Evolutionary conservation across 2,113 vertebrate species (phyloP), one percentile per base, ranked within the genome.

Genomic region (Odocoileus virginianus): DNA sequence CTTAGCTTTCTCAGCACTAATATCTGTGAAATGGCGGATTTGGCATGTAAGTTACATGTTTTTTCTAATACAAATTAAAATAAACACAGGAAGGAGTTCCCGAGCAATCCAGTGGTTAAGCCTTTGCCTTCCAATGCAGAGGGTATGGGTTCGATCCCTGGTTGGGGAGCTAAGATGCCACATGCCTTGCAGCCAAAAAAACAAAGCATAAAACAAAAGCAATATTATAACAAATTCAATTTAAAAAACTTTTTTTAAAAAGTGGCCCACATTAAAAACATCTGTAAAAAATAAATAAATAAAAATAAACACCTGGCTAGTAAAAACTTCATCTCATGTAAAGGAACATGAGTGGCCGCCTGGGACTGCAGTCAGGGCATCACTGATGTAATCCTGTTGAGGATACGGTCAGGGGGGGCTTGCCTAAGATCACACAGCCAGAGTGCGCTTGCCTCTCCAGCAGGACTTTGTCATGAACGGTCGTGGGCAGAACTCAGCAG

Each of bases 61-160:
- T 91, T 94, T 71, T 89, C 45, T 61, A 60, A 60, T 43, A 33
- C 57, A 74, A 36, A 91, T 87, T 87, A 52, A 43, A 43, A 14
- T 74, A 43, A 43, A 76, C 71, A 76, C 28, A 27, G 43, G 36
- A 76, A 1, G 71, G 71, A 76, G 36, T 43, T 76, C 11, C 36
- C 71, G 0, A 0, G 71, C 36, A 76, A 12, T 76, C 23, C 36
- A 43, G 71, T 76, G 36, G 71, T 76, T 76, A 76, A 76, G 36
- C 21, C 23, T 76, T 76, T 76, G 23, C 71, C 71, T 76, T 76
- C 36, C 23, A 76, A 14, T 25, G 40, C 36, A 76, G 12, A 43
- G 36, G 36, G 71, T 43, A 43, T 0, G 3, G 71, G 71, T 76
- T 76, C 3, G 0, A 14, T 43, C 23, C 71, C 71, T 43, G 71